Conservation (phyloP, 2,797 vertebrate species). For the Crax fasciolata region DNA sequence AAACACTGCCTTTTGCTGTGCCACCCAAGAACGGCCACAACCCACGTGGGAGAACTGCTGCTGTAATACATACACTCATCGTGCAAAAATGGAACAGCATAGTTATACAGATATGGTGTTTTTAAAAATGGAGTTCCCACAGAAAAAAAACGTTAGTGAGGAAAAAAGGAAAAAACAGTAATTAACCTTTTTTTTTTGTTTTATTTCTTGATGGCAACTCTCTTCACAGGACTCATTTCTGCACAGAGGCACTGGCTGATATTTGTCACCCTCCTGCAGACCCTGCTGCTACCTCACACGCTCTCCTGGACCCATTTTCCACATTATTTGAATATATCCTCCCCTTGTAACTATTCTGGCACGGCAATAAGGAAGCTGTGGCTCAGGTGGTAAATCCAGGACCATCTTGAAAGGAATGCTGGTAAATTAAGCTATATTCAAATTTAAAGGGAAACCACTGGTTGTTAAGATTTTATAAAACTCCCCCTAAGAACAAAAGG, state of each 20-base stretch:
- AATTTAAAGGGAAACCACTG: conserved; percentile 57
- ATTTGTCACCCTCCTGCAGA: not conserved
- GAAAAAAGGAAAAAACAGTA: not conserved
- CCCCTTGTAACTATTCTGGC: conserved; percentile 53
- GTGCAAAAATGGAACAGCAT: not conserved
- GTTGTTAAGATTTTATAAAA: conserved; percentile 55
- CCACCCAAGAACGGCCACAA: not conserved
- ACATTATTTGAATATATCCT: conserved; percentile 49
- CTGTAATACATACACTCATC: not conserved
- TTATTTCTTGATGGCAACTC: not conserved
- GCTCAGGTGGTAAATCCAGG: conserved; percentile 66
- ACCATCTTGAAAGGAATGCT: conserved; percentile 60
- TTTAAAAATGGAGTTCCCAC: not conserved
- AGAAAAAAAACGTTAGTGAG: not conserved
- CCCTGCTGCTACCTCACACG: not conserved
- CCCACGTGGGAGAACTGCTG: not conserved
- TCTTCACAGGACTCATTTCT: not conserved
- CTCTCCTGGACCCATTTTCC: conserved; percentile 48
- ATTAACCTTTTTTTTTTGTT: not conserved
- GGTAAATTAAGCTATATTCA: conserved; percentile 59
- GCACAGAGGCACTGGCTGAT: not conserved
- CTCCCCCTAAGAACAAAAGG: conserved; percentile 54
- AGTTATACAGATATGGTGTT: not conserved
- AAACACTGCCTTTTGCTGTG: not conserved
- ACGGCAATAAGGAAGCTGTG: conserved; percentile 64